Evolutionary conservation across 2,113 vertebrate genomes (phyloP), one percentile per base, ranked within the genome.

Genomic region (Carettochelys insculpta): DNA sequence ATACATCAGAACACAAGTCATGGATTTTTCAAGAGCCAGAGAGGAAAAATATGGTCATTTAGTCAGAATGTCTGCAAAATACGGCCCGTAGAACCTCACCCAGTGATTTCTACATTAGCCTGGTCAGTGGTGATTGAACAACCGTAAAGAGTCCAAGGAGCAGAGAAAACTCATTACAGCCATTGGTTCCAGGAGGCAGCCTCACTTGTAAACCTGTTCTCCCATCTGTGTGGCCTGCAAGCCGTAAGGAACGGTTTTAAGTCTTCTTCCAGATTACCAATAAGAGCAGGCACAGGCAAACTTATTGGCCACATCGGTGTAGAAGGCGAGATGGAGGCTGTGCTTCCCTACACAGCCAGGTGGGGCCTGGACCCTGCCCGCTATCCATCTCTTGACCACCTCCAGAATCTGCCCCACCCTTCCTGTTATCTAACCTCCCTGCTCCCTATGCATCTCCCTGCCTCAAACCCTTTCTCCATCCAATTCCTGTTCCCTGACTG

Each of bases 171-270:
- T 16, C 13, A 73, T 8, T 29, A 47, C 47, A 68, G 80, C 78
- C 2, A 27, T 87, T 84, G 31, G 76, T 31, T 77, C 25, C 45
- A 80, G 68, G 6, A 73, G 45, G 77, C 65, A 50, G 11, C 81
- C 34, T 50, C 1, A 1, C 4, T 38, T 25, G 2, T 77, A 75
- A 75, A 77, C 0, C n/a, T n/a, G n/a, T n/a, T n/a, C 82, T 87
- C 76, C 68, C 52, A 83, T 54, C 51, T 56, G 54, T 90, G 87
- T 87, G 78, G 92, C 88, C 85, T 89, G 56, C 61, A 96, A 95
- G 96, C 91, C 90, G 93, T 97, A 87, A 92, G 80, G 76, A 97
- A 82, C 71, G 85, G 95, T 94, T 95, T 95, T 95, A 45, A 77
- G 71, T 89, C 95, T 94, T 61, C 76, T 94, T 94, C 84, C 83